Conservation (phyloP, 1,140 invertebrate genomes). For the Lepidostoma basale region DNA sequence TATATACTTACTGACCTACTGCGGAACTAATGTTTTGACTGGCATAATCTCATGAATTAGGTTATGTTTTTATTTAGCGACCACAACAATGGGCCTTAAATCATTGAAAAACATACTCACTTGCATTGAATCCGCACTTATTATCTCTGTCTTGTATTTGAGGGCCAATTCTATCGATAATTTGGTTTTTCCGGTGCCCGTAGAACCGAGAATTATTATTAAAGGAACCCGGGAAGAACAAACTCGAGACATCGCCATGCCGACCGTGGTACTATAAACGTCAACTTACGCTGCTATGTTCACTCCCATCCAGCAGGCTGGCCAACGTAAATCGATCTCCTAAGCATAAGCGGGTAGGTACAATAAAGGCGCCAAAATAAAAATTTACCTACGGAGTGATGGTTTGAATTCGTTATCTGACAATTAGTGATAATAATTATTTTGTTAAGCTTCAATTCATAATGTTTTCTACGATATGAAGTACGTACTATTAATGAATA, state of each 20-base stretch:
- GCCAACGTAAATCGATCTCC: constrained; percentile 18
- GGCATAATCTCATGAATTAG: too few species aligned
- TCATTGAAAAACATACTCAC: constrained; percentile 60
- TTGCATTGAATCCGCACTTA: constrained; percentile 99
- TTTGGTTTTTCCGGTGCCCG: constrained; percentile 97
- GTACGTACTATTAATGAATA: too few species aligned
- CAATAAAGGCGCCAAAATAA: background rate
- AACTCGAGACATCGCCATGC: constrained; percentile 51
- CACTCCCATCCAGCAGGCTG: constrained; percentile 15
- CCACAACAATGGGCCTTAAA: background rate
- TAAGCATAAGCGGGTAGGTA: background rate
- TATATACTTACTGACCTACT: too few species aligned
- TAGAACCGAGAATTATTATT: constrained; percentile 91
- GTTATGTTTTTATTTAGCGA: constrained; percentile 13
- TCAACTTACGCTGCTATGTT: constrained; percentile 31
- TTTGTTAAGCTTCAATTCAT: too few species aligned
- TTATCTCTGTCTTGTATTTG: constrained; percentile 91
- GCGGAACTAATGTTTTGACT: too few species aligned
- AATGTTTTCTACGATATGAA: too few species aligned
- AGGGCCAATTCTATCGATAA: constrained; percentile 89
- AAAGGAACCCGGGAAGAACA: constrained; percentile 62
- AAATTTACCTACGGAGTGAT: too few species aligned
- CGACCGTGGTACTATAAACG: constrained; percentile 33
- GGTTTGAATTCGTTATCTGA: too few species aligned
- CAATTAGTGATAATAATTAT: too few species aligned